Percentiles rank a stretch among this genome's conserved stretches.
Conservation (phyloP, 2,888 invertebrate species). For the Podabrus alpinus region DNA sequence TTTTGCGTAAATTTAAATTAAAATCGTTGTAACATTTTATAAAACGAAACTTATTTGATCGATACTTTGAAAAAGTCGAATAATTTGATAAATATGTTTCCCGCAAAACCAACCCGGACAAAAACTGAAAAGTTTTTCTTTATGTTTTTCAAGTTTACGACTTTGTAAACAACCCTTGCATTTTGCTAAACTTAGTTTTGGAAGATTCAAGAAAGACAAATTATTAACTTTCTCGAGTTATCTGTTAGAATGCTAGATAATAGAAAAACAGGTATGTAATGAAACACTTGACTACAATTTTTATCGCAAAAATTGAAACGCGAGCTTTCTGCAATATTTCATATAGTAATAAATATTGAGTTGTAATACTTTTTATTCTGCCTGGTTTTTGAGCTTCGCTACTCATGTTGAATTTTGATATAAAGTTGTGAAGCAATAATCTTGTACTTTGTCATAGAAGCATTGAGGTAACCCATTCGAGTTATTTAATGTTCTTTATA, state of each 20-base stretch:
- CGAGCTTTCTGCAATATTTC: background rate
- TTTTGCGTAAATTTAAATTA: background rate
- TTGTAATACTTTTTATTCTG: background rate
- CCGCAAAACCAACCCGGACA: background rate
- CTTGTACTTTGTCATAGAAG: background rate
- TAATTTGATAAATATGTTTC: background rate
- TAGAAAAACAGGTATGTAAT: background rate
- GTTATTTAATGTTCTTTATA: slow-evolving; percentile 14
- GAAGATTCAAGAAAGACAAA: background rate
- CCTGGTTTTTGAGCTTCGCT: background rate
- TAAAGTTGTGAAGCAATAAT: background rate
- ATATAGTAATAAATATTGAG: background rate
- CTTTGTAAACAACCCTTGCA: background rate
- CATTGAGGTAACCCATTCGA: background rate
- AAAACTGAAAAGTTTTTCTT: background rate
- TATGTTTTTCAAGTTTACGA: background rate
- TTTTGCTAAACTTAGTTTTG: background rate
- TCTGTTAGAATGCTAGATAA: background rate
- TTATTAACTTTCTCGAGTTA: background rate
- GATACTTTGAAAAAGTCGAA: background rate
- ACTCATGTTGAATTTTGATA: background rate
- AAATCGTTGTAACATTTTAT: background rate
- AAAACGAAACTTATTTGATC: background rate
- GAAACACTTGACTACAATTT: background rate
- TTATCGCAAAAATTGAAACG: background rate